Evolutionary conservation across 1,140 invertebrate genomes (phyloP), one percentile per base, ranked within the genome.

Genomic region (Drosophila tsacasi): DNA sequence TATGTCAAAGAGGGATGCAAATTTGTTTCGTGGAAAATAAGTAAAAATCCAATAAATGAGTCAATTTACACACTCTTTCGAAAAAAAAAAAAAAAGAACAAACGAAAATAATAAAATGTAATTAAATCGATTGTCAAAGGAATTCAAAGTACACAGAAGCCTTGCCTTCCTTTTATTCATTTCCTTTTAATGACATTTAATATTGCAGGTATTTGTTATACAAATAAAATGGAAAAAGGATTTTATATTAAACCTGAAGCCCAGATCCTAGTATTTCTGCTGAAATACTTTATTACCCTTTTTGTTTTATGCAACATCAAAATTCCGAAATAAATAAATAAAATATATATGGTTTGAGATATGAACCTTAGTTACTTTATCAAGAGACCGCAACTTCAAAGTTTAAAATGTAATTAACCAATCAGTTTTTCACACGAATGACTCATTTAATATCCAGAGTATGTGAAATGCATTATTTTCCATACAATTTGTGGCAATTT

Each of bases 171-270:
- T 15, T 13, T 46, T 6, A 44, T 13, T 35, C 32, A 25, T 69
- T 39, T 57, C 39, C 25, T 47, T 57, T 71, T 21, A 71, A 71
- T 72, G 44, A 72, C 25, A 72, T 73, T 72, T 40, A 60, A 72
- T 73, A 39, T 73, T 58, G 27, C 25, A 19, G 27, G 13, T 23
- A 54, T 72, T 57, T 69, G 25, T 21, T 13, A 23, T 25, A 40
- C 21, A 49, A 71, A 71, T 49, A 40, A 66, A 69, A n/a, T 5
- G 19, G 5, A 19, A 15, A n/a, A 47, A 39, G 37, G 23, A 17
- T 13, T 39, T 30, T 9, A 15, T 17, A 47, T 50, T 13, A 9
- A 17, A 37, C 32, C n/a, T 30, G 15, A 39, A 35, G 32, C 3
- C 7, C 19, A 44, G n/a, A 10, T n/a, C 1, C 13, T 21, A 27